Evolutionary conservation across 1,140 invertebrate genomes (phyloP).

Genomic region (Helicoverpa armigera): DNA sequence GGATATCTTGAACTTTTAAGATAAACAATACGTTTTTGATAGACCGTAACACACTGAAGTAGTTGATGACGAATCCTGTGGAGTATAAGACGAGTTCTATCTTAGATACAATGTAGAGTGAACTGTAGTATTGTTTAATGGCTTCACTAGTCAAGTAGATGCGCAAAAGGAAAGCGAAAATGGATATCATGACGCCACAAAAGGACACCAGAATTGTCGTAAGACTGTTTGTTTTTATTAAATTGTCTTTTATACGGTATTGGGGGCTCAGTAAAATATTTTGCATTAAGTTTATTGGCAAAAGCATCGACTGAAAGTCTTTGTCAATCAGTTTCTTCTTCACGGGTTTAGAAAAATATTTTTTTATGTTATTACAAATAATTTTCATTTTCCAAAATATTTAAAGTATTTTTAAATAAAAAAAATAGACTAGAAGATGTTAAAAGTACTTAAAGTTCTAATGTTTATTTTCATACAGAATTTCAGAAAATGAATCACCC

Average conservation of each 20-base stretch:
- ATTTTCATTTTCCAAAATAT: too few species aligned
- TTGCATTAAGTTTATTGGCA: conserved; percentile 9
- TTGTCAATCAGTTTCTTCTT: background rate
- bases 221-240: background rate
- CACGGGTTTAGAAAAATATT: too few species aligned
- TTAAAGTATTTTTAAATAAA: too few species aligned
- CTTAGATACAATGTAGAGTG: background rate
- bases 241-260: conserved; percentile 1
- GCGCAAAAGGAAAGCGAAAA: background rate
- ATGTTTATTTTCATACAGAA: too few species aligned
- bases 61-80: background rate
- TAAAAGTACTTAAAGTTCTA: too few species aligned
- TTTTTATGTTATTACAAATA: too few species aligned
- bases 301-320: conserved; percentile 3
- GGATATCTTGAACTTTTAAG: conserved; percentile 13
- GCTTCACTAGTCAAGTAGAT: background rate
- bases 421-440: too few species aligned
- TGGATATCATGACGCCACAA: background rate
- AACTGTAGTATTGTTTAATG: background rate
- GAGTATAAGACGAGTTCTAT: background rate
- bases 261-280: background rate
- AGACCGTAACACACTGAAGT: background rate
- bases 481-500: too few species aligned
- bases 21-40: background rate
- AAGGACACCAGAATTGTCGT: background rate